Percentiles rank a stretch among this genome's conserved stretches.
phyloP scores from a whole-genome alignment of 2,888 invertebrate genomes.

The Hydropsyche betteni region DNA sequence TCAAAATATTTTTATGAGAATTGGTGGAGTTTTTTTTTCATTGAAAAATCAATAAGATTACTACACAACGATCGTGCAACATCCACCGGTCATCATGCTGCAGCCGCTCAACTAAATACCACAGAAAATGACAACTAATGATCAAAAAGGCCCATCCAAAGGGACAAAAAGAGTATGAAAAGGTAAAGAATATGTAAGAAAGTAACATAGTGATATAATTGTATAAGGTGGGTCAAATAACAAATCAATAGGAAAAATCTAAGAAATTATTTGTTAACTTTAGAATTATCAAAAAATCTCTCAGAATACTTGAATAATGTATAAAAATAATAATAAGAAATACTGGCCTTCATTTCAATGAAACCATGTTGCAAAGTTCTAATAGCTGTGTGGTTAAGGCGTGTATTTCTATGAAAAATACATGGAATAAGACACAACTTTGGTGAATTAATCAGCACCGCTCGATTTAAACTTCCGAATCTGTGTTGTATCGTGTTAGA shows the following conservation, averaged over 20 bases:
- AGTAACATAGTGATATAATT: constrained; percentile 48
- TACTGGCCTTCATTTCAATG: constrained; percentile 47
- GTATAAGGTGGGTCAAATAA: constrained; percentile 47
- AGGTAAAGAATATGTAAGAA: constrained; percentile 50
- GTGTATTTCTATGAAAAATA: constrained; percentile 49
- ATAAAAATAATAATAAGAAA: constrained; percentile 41
- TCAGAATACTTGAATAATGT: constrained; percentile 46
- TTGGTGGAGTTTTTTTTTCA: constrained; percentile 36
- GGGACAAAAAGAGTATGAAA: constrained; percentile 51
- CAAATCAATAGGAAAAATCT: constrained; percentile 42
- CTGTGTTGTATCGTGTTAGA: constrained; percentile 17
- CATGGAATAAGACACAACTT: constrained; percentile 46
- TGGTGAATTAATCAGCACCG: constrained; percentile 15
- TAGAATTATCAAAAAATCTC: constrained; percentile 48
- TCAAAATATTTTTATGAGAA: neutral
- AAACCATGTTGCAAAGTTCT: constrained; percentile 48
- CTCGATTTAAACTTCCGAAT: neutral
- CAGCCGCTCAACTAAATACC: constrained; percentile 57
- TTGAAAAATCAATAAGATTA: constrained; percentile 49
- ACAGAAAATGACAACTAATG: constrained; percentile 54
- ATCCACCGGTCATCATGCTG: constrained; percentile 60
- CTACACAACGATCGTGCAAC: constrained; percentile 53
- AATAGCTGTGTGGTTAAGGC: constrained; percentile 49
- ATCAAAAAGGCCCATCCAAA: constrained; percentile 53
- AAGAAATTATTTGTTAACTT: constrained; percentile 50